Evolutionary conservation across 2,113 vertebrate genomes (phyloP), one percentile per base, ranked within the genome.

Genomic region (Henicopernis longicauda): DNA sequence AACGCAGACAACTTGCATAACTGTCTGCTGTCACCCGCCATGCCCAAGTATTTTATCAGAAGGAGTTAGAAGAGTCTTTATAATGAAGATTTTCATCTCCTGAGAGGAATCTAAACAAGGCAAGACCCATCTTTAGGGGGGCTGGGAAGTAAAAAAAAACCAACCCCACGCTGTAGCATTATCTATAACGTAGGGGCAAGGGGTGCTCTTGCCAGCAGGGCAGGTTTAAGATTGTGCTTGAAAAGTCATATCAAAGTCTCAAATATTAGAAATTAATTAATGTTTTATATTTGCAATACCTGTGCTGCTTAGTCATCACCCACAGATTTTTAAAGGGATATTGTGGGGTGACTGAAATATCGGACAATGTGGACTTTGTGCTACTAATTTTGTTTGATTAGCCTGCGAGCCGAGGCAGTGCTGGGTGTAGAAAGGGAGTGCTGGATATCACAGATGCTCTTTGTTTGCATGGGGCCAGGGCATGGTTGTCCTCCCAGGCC

Each of bases 401-500:
- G 20, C 1, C 0, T 6, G 31, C 29, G 59, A 89, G 55, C 11
- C 0, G 4, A 40, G 27, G 36, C 13, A 44, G 59, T 32, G 52
- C 71, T 69, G 58, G 72, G 8, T n/a, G 18, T 34, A 42, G 44
- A n/a, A 57, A 36, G 54, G 21, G 45, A 70, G 34, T 27, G 81
- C 42, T 81, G 54, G 61, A 10, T 44, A 25, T 22, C n/a, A 17
- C 10, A 55, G 32, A 36, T 10, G 71, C 10, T 90, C 61, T 85
- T 54, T 45, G 38, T 45, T 17, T 7, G 5, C 0, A 0, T 26
- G 47, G 15, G 31, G 20, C 34, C 23, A 44, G 34, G 4, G 0
- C 59, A 55, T 7, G 26, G 20, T 3, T 36, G 31, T 31, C 16
- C 18, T 66, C 34, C 22, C 21, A 29, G 25, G 12, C 21, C 50